A percentile compares a stretch with the other conserved stretches of the same genome.
Conservation (phyloP, 30 jellyfish, hydroid and myxozoan genomes). For the Haliclystus octoradiatus region DNA sequence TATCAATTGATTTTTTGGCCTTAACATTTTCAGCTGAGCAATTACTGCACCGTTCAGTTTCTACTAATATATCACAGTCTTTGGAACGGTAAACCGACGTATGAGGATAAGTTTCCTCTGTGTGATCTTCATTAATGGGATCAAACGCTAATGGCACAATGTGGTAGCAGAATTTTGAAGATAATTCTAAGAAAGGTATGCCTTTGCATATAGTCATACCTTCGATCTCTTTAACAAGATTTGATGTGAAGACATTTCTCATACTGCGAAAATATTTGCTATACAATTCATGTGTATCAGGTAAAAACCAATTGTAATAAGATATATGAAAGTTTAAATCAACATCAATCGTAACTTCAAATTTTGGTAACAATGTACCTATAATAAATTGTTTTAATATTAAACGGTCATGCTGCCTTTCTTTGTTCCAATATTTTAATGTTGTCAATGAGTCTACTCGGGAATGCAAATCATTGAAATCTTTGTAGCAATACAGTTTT, state of each 20-base stretch:
- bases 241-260: too few relatives aligned
- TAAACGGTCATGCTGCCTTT: too few relatives aligned
- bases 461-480: too few relatives aligned
- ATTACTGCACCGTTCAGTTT: neutral
- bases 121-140: slow-evolving; percentile 5
- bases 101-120: neutral
- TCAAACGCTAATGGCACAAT: neutral
- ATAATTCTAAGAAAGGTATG: neutral
- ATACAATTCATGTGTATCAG: slow-evolving; percentile 11
- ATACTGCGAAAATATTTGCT: neutral
- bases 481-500: too few relatives aligned
- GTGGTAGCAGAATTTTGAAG: neutral
- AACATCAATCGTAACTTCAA: slow-evolving; percentile 13
- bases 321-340: neutral
- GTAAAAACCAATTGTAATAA: neutral
- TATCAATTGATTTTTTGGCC: neutral
- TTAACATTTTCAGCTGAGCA: neutral
- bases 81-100: neutral
- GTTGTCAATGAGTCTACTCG: too few relatives aligned
- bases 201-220: too few relatives aligned
- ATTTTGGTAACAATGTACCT: too few relatives aligned
- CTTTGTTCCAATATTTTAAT: too few relatives aligned
- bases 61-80: slow-evolving; percentile 1
- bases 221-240: too few relatives aligned
- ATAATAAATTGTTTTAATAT: too few relatives aligned